A percentile compares a stretch with the other conserved stretches of the same genome.
These are phyloP conservation scores for Chlorocebus sabaeus DNA, from an alignment of 2,113 vertebrate genomes.

Conservation along the genomic window DNA sequence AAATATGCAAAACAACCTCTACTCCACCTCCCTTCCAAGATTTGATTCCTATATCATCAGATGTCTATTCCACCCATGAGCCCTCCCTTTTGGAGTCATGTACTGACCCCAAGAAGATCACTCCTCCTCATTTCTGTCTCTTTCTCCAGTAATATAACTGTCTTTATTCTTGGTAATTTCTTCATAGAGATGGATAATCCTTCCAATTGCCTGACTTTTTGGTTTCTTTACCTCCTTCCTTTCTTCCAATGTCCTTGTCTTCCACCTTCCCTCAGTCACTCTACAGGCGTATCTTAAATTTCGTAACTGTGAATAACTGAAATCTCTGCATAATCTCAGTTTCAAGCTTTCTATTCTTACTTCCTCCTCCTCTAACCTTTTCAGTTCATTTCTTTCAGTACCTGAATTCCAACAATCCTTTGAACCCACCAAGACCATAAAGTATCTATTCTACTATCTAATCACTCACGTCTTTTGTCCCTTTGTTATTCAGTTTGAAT, in stretches of 20 bases:
- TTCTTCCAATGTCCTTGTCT: neutral
- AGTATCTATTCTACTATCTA: neutral
- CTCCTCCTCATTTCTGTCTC: constrained; percentile 44
- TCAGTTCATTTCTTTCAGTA: neutral
- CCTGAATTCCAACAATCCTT: neutral
- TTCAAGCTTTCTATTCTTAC: neutral
- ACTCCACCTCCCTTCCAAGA: neutral
- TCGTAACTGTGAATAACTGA: neutral
- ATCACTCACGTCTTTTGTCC: neutral
- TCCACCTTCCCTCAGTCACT: neutral
- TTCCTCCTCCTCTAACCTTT: neutral
- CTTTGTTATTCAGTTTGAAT: constrained; percentile 12
- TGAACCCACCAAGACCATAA: neutral
- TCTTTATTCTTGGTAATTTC: constrained; percentile 20
- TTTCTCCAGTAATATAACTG: constrained; percentile 8
- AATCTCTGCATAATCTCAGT: neutral
- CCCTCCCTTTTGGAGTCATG: constrained; percentile 6
- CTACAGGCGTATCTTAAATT: neutral
- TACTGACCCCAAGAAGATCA: constrained; percentile 46
- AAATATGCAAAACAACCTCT: constrained; percentile 44
- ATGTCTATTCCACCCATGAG: neutral
- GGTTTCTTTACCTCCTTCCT: neutral
- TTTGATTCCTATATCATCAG: constrained; percentile 48
- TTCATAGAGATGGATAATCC: neutral
- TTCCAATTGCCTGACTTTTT: constrained; percentile 22